Conservation (phyloP, 53 echinoderm and acorn worm species). For the Holothuria leucospilota region DNA sequence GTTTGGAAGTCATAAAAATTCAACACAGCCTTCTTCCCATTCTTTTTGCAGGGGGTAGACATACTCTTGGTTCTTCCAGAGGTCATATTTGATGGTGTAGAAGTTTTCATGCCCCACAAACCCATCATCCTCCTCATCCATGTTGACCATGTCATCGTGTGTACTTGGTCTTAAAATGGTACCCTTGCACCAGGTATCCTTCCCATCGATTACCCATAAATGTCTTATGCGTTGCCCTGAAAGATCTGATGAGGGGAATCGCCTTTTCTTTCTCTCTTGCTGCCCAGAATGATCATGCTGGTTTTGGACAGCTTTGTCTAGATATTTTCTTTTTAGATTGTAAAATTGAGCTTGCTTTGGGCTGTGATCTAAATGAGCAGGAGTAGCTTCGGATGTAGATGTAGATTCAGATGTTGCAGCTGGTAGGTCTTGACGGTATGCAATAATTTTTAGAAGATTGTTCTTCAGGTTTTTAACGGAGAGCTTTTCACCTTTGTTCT, state of each 20-base stretch:
- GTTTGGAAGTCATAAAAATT: neutral
- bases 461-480: neutral
- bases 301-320: neutral
- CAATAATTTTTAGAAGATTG: slow-evolving; percentile 21
- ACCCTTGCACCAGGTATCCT: slow-evolving; percentile 40
- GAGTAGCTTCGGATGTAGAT: neutral
- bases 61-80: slow-evolving; percentile 4
- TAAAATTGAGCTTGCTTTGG: neutral
- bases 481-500: slow-evolving; percentile 29
- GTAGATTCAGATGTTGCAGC: neutral
- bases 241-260: neutral
- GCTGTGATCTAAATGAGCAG: slow-evolving; percentile 2
- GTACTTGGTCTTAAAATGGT: slow-evolving; percentile 26
- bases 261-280: neutral
- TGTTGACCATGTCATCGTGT: slow-evolving; percentile 1
- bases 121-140: slow-evolving; percentile 27
- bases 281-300: neutral
- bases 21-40: slow-evolving; percentile 50
- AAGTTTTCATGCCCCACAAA: slow-evolving; percentile 15
- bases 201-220: slow-evolving; percentile 32
- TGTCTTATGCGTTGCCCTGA: slow-evolving; percentile 8
- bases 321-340: slow-evolving; percentile 3
- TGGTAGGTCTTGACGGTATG: neutral
- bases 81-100: slow-evolving; percentile 29
- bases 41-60: slow-evolving; percentile 47